These are phyloP conservation scores for Hippocampus abdominalis DNA, from an alignment of 2,113 vertebrate genomes.

Conservation along the genomic window DNA sequence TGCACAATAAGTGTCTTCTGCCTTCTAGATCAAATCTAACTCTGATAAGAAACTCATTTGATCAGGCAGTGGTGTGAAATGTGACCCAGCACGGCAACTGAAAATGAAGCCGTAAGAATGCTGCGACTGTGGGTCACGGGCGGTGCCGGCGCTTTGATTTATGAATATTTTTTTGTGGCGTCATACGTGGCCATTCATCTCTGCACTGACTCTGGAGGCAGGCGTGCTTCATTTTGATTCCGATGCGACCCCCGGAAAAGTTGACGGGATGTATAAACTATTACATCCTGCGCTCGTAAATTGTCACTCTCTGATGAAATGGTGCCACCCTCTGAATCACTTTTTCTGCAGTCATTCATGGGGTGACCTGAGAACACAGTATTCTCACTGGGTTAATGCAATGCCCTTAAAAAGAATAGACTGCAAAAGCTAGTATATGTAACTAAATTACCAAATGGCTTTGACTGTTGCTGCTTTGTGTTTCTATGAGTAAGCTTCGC, in stretches of 20 bases:
- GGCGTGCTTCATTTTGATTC: slow-evolving; percentile 32
- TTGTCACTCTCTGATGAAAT: slow-evolving; percentile 38
- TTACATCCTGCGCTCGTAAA: slow-evolving; percentile 26
- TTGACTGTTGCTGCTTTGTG: slow-evolving; percentile 11
- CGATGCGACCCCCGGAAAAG: slow-evolving; percentile 28
- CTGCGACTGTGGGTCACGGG: not conserved
- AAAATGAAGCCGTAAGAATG: slow-evolving; percentile 26
- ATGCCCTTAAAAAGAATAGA: not conserved
- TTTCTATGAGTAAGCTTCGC: slow-evolving; percentile 14
- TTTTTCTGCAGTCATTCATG: slow-evolving; percentile 19
- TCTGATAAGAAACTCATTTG: slow-evolving; percentile 28
- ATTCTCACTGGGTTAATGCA: not conserved
- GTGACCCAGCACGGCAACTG: slow-evolving; percentile 24
- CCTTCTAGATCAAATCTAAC: slow-evolving; percentile 14
- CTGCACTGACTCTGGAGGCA: slow-evolving; percentile 31
- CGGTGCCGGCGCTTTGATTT: slow-evolving; percentile 24
- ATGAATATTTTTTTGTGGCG: not conserved
- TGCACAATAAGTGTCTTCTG: not conserved
- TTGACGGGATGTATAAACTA: slow-evolving; percentile 48
- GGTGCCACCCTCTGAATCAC: slow-evolving; percentile 49
- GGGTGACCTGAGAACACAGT: slow-evolving; percentile 27
- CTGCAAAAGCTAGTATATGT: not conserved
- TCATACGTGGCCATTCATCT: slow-evolving; percentile 45
- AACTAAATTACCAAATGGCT: not conserved
- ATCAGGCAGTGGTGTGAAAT: slow-evolving; percentile 20